phyloP scores from a whole-genome alignment of 92 coral and sea anemone genomes.

The Muricea muricata region DNA sequence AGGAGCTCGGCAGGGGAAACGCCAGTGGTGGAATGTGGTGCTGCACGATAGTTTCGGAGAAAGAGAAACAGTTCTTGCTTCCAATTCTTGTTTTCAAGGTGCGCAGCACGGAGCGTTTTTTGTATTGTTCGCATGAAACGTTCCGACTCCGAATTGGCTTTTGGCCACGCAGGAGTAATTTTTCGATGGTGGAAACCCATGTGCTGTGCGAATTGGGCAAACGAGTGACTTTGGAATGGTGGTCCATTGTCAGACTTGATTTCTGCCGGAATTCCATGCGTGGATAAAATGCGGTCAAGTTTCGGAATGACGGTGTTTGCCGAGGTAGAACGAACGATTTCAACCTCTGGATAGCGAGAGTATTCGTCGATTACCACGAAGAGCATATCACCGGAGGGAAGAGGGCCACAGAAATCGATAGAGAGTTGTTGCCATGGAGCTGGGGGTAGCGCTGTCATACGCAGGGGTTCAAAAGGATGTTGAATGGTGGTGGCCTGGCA shows the following conservation, averaged over 20 bases:
- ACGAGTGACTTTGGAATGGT: conserved; percentile 38
- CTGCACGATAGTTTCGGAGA: too few relatives aligned
- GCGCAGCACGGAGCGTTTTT: too few relatives aligned
- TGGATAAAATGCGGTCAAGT: conserved; percentile 26
- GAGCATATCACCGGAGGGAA: conserved; percentile 41
- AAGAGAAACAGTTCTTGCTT: too few relatives aligned
- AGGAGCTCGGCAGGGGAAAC: too few relatives aligned
- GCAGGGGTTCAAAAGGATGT: conserved; percentile 30
- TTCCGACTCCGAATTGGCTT: too few relatives aligned
- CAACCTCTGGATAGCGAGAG: conserved; percentile 51
- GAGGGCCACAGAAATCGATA: conserved; percentile 44
- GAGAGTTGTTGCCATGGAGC: conserved; percentile 31
- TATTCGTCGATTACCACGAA: conserved; percentile 52
- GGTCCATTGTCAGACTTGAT: conserved; percentile 50
- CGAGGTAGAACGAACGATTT: conserved; percentile 35
- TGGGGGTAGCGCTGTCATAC: conserved; percentile 33
- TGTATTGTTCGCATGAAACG: too few relatives aligned
- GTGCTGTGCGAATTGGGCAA: conserved; percentile 31
- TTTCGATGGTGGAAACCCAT: conserved; percentile 38
- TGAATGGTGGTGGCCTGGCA: conserved; percentile 38
- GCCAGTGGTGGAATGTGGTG: too few relatives aligned
- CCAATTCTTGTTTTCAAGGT: too few relatives aligned
- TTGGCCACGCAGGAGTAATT: too few relatives aligned
- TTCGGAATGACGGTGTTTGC: conserved; percentile 43
- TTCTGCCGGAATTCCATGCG: conserved; percentile 44